Evolutionary conservation across 2,113 vertebrate genomes (phyloP).

Genomic region (Pollachius pollachius): DNA sequence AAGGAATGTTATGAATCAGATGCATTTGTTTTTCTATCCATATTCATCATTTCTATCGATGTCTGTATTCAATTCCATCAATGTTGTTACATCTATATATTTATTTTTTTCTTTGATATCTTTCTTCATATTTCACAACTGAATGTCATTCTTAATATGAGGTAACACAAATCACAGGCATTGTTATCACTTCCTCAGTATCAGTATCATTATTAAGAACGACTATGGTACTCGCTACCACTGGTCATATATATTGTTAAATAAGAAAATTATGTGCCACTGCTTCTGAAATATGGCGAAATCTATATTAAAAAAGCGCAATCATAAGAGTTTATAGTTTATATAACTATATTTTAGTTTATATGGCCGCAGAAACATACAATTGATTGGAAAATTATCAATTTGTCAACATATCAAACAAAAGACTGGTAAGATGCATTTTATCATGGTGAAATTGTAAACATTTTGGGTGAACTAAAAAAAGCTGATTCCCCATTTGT

Average conservation of each 20-base stretch:
- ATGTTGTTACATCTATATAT: too few species aligned
- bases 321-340: slow-evolving; percentile 21
- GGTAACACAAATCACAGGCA: slow-evolving; percentile 7
- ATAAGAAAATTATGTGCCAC: slow-evolving; percentile 32
- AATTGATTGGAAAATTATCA: background rate
- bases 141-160: slow-evolving; percentile 13
- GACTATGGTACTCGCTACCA: background rate
- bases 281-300: slow-evolving; percentile 24
- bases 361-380: background rate
- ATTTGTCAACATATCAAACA: background rate
- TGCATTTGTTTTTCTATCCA: slow-evolving; percentile 28
- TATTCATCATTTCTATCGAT: slow-evolving; percentile 5
- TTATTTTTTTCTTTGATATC: too few species aligned
- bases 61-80: too few species aligned
- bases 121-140: background rate
- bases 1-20: slow-evolving; percentile 14
- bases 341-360: slow-evolving; percentile 7
- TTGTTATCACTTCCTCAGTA: background rate
- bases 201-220: slow-evolving; percentile 13
- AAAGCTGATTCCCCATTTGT: background rate
- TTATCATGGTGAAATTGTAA: background rate
- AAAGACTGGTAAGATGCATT: background rate
- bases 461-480: too few species aligned
- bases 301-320: slow-evolving; percentile 45
- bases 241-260: too few species aligned